Base-by-base conservation (phyloP, 2,888 invertebrate species). In the Amphipoea oculea region DNA sequence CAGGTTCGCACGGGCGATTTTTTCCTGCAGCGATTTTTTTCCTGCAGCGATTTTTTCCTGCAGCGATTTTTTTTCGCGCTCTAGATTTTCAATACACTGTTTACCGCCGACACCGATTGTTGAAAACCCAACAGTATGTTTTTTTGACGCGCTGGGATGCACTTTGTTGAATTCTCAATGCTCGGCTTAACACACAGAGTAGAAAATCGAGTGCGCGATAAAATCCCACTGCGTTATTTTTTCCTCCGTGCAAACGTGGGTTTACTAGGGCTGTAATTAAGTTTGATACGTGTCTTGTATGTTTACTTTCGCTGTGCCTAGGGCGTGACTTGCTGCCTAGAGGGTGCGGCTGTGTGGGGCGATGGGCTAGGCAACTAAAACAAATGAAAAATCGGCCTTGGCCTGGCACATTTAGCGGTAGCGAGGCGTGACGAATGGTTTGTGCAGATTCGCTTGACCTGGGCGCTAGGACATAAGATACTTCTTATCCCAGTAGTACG, bases 261-360 rank as follows among this genome's bases (percentile, higher is more conserved):
- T 60, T 60, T 42, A 42, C 29, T 42, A 12, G 51, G 57, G 17
- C 7, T 48, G 65, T 65, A 57, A 79, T 79, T 79, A 48, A 48
- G 40, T 76, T 81, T 63, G 14, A 36, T 23, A 14, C 29, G 48
- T 57, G 23, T 45, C 20, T 62, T 54, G 7, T 29, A 12, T 51
- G 65, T 72, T 48, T 54, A 29, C 23, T 57, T 66, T 70, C 2
- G 6, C 3, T 5, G 7, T 51, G 23, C 48, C 23, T 29, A 51
- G 12, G 40, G 48, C 40, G 9, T 11, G 79, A 17, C 36, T 17
- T 51, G 4, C 20, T 20, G 23, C 4, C 12, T 69, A 42, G 14
- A 2, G 29, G 23, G 23, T 7, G 11, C 5, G 29, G 36, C 4
- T 23, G 6, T 23, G 0, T 7, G 29, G 12, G 12, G 4, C 17